These are phyloP conservation scores for Siniperca scherzeri DNA, from an alignment of 2,797 vertebrate genomes.

Conservation along the genomic window DNA sequence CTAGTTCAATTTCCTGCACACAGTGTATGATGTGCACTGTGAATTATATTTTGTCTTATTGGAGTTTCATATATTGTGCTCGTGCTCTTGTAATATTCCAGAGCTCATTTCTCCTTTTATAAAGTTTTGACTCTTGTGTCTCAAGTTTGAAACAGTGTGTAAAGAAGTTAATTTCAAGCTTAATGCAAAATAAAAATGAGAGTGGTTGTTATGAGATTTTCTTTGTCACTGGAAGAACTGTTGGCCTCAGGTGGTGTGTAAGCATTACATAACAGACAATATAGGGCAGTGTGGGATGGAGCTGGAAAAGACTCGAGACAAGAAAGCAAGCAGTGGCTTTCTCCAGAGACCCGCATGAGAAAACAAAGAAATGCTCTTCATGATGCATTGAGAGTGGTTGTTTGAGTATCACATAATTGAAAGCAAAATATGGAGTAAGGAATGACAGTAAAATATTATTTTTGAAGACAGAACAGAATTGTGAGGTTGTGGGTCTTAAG, in stretches of 20 bases:
- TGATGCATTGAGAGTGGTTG: slow-evolving; percentile 29
- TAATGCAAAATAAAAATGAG: slow-evolving; percentile 63
- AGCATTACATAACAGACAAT: slow-evolving; percentile 70
- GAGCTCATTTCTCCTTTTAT: slow-evolving; percentile 51
- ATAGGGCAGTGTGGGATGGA: slow-evolving; percentile 71
- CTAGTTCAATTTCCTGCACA: slow-evolving; percentile 63
- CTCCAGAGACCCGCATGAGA: slow-evolving; percentile 60
- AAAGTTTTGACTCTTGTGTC: slow-evolving; percentile 48
- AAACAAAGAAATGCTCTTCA: slow-evolving; percentile 57
- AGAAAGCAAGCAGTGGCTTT: slow-evolving; percentile 58
- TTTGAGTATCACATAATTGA: slow-evolving; percentile 52
- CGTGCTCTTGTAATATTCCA: slow-evolving; percentile 38
- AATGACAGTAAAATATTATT: slow-evolving; percentile 23
- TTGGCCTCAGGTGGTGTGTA: slow-evolving; percentile 70
- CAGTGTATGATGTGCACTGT: slow-evolving; percentile 20
- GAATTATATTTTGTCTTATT: slow-evolving; percentile 52
- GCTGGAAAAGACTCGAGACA: slow-evolving; percentile 60
- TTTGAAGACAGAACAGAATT: slow-evolving; percentile 13
- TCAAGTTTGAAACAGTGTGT: slow-evolving; percentile 50
- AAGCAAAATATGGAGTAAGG: slow-evolving; percentile 37
- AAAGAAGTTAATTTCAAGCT: slow-evolving; percentile 61
- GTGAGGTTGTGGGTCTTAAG: slow-evolving; percentile 1
- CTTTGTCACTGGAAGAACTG: slow-evolving; percentile 57
- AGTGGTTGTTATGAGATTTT: slow-evolving; percentile 68
- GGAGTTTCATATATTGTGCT: slow-evolving; percentile 47